phyloP scores from a whole-genome alignment of 2,797 vertebrate species.

The Spondyliosoma cantharus region DNA sequence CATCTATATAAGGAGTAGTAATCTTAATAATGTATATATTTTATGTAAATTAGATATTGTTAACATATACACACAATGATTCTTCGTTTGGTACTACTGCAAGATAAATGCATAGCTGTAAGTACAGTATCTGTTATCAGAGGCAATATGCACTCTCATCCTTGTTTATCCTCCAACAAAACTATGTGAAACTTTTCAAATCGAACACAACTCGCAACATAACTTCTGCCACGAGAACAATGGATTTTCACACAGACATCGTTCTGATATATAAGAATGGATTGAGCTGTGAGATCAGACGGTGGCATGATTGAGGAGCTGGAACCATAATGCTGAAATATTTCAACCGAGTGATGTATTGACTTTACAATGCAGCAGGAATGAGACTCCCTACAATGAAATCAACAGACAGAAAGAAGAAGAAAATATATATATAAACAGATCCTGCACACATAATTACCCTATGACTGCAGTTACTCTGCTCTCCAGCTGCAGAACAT shows the following conservation, averaged over 20 bases:
- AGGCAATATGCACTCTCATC: neutral
- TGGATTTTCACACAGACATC: slow-evolving; percentile 1
- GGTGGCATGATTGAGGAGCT: slow-evolving; percentile 7
- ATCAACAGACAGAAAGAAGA: neutral
- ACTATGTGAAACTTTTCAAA: slow-evolving; percentile 15
- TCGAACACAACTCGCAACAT: neutral
- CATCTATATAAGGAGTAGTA: neutral
- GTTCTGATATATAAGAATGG: slow-evolving; percentile 18
- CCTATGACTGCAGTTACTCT: neutral
- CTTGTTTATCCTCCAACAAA: neutral
- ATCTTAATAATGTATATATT: neutral
- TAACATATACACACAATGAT: neutral
- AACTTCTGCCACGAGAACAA: neutral
- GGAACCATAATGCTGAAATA: slow-evolving; percentile 14
- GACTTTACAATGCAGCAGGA: neutral
- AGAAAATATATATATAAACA: neutral
- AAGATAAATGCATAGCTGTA: neutral
- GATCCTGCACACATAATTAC: neutral
- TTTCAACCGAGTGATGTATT: slow-evolving; percentile 19
- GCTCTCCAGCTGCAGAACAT: neutral
- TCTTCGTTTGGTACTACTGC: neutral
- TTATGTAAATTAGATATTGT: neutral
- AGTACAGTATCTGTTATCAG: neutral
- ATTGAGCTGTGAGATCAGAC: slow-evolving; percentile 16
- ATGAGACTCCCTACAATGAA: no score